Evolutionary conservation across 2,797 vertebrate genomes (phyloP).

Genomic region (Phrynocephalus forsythii): DNA sequence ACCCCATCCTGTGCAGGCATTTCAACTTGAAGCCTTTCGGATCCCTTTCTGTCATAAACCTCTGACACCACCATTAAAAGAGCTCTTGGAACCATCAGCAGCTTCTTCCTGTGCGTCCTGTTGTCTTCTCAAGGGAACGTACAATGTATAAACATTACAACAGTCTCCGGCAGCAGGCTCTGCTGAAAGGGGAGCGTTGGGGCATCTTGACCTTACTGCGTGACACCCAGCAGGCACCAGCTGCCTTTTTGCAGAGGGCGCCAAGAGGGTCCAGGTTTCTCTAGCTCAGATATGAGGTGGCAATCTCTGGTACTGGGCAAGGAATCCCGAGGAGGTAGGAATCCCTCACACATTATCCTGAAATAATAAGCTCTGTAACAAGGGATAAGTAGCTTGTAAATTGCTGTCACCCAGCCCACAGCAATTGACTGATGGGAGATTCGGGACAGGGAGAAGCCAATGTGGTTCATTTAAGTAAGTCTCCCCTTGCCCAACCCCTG

Average conservation of each 20-base stretch:
- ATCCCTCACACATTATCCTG: neutral
- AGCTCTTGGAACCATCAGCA: slow-evolving; percentile 7
- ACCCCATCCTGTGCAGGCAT: neutral
- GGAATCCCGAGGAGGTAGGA: neutral
- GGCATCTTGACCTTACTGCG: neutral
- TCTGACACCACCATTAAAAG: neutral
- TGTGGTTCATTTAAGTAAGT: slow-evolving; percentile 11
- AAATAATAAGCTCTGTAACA: slow-evolving; percentile 9
- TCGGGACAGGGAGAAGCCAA: neutral
- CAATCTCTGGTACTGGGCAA: neutral
- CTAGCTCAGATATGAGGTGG: neutral
- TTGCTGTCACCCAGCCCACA: neutral
- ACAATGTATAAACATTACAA: neutral
- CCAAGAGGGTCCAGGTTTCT: neutral
- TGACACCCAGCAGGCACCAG: neutral
- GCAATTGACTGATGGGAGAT: neutral
- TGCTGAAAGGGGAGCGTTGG: neutral
- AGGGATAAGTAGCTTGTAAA: neutral
- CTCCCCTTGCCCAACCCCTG: neutral
- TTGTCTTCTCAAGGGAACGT: neutral
- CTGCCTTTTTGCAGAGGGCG: neutral
- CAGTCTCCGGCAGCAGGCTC: neutral
- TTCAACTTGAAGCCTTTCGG: neutral
- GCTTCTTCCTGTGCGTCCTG: neutral
- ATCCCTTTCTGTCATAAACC: neutral